Base-by-base conservation (phyloP, 2,113 vertebrate genomes). In the Scophthalmus maximus region DNA sequence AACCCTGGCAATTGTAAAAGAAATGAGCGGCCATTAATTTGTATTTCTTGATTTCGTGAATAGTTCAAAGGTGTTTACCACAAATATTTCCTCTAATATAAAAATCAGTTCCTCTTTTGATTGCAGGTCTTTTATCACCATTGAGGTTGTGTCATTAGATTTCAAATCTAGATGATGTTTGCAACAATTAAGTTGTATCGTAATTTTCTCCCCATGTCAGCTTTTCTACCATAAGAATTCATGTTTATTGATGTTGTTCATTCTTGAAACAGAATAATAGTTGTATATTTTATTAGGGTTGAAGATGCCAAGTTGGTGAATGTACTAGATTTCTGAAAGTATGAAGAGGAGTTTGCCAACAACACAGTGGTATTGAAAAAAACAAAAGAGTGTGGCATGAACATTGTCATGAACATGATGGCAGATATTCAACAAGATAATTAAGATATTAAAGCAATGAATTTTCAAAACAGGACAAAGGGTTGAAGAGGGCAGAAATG, bases 11-110 rank as follows among this genome's bases (percentile, higher is more conserved):
- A 26, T 18, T 70, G 32, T 63, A 42, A 51, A 50, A 15, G 27
- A 26, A 77, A 69, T 49, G 0, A 71, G 9, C 47, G n/a, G n/a
- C 42, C 7, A 63, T 69, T 10, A 63, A 69, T 34, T 60, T 46
- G 15, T 40, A 57, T 58, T 52, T 22, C 17, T 27, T 52, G 34
- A 47, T 27, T 46, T 17, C 15, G 32, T 36, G 2, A 36, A 26
- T 26, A 17, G n/a, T 50, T 47, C 1, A 55, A 69, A 62, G 14
- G 40, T 42, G 17, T 20, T 40, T 40, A 23, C n/a, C 50, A 40
- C 23, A 49, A n/a, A 46, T 61, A 8, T 14, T 40, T 30, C 14
- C 27, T 53, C 36, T 18, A 76, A 62, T 9, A 68, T 38, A 6
- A 30, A 49, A 62, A 63, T 10, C 2, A 51, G 32, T 44, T 32